These are phyloP conservation scores for Rousettus leschenaultii DNA, from an alignment of 2,113 vertebrate species.

Conservation along the genomic window DNA sequence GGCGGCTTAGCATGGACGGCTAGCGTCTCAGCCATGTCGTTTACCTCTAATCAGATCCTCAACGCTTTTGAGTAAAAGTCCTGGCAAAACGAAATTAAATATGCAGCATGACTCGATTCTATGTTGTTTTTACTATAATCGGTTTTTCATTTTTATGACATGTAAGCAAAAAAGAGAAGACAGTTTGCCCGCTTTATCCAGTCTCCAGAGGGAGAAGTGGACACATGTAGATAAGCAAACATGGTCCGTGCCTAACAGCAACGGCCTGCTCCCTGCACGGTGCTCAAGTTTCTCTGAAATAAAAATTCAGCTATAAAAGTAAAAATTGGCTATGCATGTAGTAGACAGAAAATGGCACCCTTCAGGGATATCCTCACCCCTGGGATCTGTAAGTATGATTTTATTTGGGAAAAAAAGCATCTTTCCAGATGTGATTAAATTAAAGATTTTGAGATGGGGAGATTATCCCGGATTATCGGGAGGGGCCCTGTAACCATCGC, in stretches of 20 bases:
- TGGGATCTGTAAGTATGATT: background rate
- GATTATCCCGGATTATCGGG: background rate
- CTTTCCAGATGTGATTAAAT: background rate
- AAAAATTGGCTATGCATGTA: background rate
- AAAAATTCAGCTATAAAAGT: background rate
- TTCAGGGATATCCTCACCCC: background rate
- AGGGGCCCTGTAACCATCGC: too few species aligned
- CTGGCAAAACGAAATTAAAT: background rate
- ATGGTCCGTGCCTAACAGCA: background rate
- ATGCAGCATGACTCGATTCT: background rate
- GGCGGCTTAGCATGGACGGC: background rate
- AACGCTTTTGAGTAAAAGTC: background rate
- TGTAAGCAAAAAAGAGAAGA: background rate
- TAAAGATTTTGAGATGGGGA: background rate
- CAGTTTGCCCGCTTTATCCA: background rate
- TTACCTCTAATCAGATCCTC: background rate
- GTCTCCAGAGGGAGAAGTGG: background rate
- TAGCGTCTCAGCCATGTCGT: background rate
- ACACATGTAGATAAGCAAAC: background rate
- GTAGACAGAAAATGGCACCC: background rate
- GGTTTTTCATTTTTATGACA: background rate
- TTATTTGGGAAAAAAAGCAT: background rate
- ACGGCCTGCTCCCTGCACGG: background rate
- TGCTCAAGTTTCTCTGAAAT: background rate
- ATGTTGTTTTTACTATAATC: background rate